Conservation (phyloP, 1,140 invertebrate species). For the Eufriesea mexicana region DNA sequence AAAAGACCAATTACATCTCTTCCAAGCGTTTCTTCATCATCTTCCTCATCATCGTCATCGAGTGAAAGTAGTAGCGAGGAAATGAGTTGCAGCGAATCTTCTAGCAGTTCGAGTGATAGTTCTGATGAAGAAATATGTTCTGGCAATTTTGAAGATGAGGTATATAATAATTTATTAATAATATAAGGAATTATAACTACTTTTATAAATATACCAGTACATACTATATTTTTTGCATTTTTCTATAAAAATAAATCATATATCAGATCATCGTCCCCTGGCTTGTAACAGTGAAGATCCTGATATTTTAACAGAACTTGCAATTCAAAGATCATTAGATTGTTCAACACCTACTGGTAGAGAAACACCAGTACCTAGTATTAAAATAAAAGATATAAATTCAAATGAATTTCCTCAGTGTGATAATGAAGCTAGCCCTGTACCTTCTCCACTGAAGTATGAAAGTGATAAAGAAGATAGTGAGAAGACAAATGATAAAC, state of each 20-base stretch:
- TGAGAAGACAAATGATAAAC: slow-evolving; percentile 31
- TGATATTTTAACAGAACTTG: slow-evolving; percentile 77
- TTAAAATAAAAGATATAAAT: slow-evolving; percentile 66
- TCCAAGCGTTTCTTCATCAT: slow-evolving; percentile 72
- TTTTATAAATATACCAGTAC: too few relatives aligned
- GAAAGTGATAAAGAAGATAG: slow-evolving; percentile 49
- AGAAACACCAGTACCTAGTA: slow-evolving; percentile 73
- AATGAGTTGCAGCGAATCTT: slow-evolving; percentile 76
- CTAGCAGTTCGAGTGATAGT: slow-evolving; percentile 76
- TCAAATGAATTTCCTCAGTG: slow-evolving; percentile 75
- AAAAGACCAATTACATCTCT: slow-evolving; percentile 68
- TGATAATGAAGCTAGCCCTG: slow-evolving; percentile 64
- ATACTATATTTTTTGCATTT: not conserved
- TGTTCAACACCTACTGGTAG: slow-evolving; percentile 76
- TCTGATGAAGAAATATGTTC: slow-evolving; percentile 78
- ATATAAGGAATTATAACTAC: not conserved
- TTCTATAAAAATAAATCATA: slow-evolving; percentile 52
- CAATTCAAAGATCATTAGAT: slow-evolving; percentile 75
- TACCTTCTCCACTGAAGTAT: slow-evolving; percentile 37
- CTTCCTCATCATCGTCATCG: slow-evolving; percentile 76
- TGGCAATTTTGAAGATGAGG: slow-evolving; percentile 62
- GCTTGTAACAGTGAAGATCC: slow-evolving; percentile 77
- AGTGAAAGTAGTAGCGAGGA: slow-evolving; percentile 73
- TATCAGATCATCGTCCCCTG: slow-evolving; percentile 70
- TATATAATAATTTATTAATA: slow-evolving; percentile 18